phyloP scores from a whole-genome alignment of 2,113 vertebrate species.

The Collichthys lucidus region DNA sequence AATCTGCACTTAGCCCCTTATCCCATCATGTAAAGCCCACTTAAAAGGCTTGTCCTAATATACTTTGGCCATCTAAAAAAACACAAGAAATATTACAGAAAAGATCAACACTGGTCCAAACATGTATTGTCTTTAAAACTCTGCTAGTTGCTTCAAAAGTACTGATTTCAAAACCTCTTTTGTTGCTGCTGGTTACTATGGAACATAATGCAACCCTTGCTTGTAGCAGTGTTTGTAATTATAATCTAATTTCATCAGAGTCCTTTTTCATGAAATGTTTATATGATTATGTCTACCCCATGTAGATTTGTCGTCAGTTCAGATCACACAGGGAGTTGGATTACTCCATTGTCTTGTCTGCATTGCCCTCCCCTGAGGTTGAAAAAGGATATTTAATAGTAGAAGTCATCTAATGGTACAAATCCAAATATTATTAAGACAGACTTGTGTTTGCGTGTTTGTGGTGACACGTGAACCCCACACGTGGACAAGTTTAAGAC shows the following conservation, averaged over 20 bases:
- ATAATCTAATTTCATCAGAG: slow-evolving; percentile 8
- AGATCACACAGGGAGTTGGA: slow-evolving; percentile 3
- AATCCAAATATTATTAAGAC: slow-evolving; percentile 13
- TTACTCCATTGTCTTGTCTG: not conserved
- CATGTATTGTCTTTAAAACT: not conserved
- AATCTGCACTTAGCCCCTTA: slow-evolving; percentile 1
- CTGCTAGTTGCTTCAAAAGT: not conserved
- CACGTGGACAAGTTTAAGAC: slow-evolving; percentile 40
- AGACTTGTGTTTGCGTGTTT: not conserved
- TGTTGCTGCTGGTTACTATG: slow-evolving; percentile 2
- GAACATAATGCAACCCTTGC: not conserved
- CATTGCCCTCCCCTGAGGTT: not conserved
- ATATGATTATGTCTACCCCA: not conserved
- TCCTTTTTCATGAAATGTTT: slow-evolving; percentile 8
- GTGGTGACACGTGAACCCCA: slow-evolving; percentile 26
- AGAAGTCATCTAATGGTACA: not conserved
- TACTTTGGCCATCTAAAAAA: slow-evolving; percentile 22
- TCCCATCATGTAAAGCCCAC: slow-evolving; percentile 19
- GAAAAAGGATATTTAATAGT: not conserved
- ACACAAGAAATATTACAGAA: not conserved
- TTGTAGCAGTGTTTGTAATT: not conserved
- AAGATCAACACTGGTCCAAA: not conserved
- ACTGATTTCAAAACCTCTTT: not conserved
- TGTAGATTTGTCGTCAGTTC: not conserved
- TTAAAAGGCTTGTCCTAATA: not conserved